phyloP scores from a whole-genome alignment of 2,888 invertebrate species.

The Rhagium mordax region DNA sequence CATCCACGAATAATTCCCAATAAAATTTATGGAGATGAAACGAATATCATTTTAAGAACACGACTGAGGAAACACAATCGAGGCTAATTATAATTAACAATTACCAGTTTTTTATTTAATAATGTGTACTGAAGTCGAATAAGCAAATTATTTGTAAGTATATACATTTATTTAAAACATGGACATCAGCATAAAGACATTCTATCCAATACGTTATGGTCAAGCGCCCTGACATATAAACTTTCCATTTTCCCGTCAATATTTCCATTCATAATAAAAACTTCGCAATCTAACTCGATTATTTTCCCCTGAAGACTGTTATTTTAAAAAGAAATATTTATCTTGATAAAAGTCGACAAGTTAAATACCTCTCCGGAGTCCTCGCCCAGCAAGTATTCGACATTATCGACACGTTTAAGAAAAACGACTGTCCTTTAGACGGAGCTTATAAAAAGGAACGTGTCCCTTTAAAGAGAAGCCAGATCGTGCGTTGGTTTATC shows the following conservation, averaged over 20 bases:
- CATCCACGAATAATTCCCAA: too few relatives aligned
- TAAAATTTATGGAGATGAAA: too few relatives aligned
- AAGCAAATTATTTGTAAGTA: too few relatives aligned
- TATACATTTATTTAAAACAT: too few relatives aligned
- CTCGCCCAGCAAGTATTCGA: slow-evolving; percentile 6
- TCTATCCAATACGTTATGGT: too few relatives aligned
- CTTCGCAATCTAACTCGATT: not conserved
- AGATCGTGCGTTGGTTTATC: slow-evolving; percentile 42
- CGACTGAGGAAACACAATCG: too few relatives aligned
- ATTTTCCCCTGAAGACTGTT: not conserved
- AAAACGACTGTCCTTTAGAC: slow-evolving; percentile 15
- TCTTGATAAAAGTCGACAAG: slow-evolving; percentile 19
- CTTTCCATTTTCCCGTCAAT: not conserved
- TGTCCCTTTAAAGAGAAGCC: slow-evolving; percentile 32
- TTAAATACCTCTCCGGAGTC: slow-evolving; percentile 11
- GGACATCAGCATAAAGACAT: too few relatives aligned
- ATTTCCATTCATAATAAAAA: not conserved
- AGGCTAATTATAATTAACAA: too few relatives aligned
- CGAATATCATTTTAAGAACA: too few relatives aligned
- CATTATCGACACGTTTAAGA: slow-evolving; percentile 18
- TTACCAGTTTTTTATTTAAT: too few relatives aligned
- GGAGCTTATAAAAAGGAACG: slow-evolving; percentile 12
- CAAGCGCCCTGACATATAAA: too few relatives aligned
- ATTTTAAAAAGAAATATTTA: slow-evolving; percentile 6
- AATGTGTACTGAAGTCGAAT: too few relatives aligned